Percentiles rank a stretch among this genome's conserved stretches.
phyloP scores from a whole-genome alignment of 2,797 vertebrate genomes.

The Spheniscus humboldti region DNA sequence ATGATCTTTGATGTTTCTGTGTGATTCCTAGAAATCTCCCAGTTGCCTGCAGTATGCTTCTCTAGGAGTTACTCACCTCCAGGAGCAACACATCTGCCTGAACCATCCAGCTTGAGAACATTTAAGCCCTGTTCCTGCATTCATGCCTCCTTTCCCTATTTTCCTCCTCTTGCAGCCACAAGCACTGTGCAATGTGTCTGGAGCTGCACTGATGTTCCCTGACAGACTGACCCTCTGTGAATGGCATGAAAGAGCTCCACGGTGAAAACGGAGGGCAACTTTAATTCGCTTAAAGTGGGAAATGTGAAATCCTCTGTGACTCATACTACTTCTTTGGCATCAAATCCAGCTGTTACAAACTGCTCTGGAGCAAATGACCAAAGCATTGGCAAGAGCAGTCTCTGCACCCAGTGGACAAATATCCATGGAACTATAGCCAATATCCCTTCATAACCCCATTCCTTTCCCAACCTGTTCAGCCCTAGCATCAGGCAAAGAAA shows the following conservation, averaged over 20 bases:
- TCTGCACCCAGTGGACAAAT: background rate
- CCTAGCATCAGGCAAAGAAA: background rate
- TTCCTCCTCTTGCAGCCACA: background rate
- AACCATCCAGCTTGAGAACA: background rate
- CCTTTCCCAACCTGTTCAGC: background rate
- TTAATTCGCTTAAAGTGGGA: background rate
- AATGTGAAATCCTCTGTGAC: background rate
- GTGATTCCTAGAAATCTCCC: background rate
- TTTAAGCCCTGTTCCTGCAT: background rate
- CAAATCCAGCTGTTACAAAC: background rate
- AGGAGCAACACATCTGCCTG: background rate
- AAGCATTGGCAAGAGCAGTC: background rate
- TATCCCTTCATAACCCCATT: background rate
- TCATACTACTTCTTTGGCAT: background rate
- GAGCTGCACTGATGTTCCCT: background rate
- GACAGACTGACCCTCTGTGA: background rate
- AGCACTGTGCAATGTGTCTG: background rate
- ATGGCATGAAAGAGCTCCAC: background rate
- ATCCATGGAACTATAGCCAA: background rate
- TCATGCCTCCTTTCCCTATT: accelerated
- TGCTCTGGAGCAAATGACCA: background rate
- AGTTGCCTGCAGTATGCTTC: background rate
- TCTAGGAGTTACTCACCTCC: background rate
- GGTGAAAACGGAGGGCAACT: background rate
- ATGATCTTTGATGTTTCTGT: background rate